Percentiles rank a stretch among this genome's conserved stretches.
Conservation (phyloP, 2,888 invertebrate genomes). For the Erannis defoliaria region DNA sequence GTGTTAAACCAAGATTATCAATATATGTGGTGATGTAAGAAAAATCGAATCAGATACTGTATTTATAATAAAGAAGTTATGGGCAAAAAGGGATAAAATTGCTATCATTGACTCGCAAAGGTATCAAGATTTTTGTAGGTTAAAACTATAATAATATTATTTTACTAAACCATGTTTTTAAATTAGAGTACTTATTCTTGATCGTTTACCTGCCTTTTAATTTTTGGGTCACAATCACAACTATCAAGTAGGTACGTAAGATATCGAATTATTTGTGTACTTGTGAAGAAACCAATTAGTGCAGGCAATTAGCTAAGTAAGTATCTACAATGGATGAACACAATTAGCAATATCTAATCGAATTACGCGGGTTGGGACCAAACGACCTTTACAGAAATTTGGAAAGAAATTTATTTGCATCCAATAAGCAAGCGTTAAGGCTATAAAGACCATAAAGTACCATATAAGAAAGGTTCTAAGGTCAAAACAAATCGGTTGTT, state of each 20-base stretch:
- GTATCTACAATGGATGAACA: not conserved
- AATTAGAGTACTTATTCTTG: not conserved
- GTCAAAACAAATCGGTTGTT: conserved; percentile 48
- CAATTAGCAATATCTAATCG: too few relatives aligned
- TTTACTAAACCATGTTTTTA: conserved; percentile 1
- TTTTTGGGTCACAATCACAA: not conserved
- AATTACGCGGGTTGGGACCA: too few relatives aligned
- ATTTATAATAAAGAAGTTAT: conserved; percentile 24
- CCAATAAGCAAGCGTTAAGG: not conserved
- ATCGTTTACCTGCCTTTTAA: not conserved
- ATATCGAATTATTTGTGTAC: not conserved
- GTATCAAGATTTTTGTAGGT: conserved; percentile 21
- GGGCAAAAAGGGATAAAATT: conserved; percentile 17
- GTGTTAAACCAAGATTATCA: not conserved
- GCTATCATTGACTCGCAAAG: conserved; percentile 26
- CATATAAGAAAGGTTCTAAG: conserved; percentile 35
- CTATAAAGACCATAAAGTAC: conserved; percentile 17
- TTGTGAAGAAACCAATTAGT: not conserved
- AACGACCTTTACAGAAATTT: not conserved
- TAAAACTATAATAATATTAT: conserved; percentile 1
- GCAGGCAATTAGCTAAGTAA: not conserved
- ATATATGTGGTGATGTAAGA: conserved; percentile 3
- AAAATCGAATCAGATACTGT: conserved; percentile 25
- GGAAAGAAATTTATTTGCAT: not conserved
- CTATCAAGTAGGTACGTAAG: not conserved